Evolutionary conservation across 35 echinoderm and acorn worm genomes (phyloP).

Genomic region (Heliocidaris tuberculata): DNA sequence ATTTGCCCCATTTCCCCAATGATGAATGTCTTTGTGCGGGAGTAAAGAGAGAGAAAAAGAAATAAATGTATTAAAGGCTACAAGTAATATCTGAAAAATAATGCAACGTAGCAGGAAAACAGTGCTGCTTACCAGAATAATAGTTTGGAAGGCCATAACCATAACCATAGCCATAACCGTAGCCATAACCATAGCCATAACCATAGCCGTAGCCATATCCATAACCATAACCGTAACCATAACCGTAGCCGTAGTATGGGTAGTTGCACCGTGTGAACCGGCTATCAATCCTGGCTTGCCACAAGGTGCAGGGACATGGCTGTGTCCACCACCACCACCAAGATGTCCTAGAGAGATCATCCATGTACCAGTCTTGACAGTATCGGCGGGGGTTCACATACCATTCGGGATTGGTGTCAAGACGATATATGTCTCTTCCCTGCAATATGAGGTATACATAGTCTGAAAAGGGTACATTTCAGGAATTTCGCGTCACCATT

Average conservation of each 20-base stretch:
- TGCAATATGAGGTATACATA: not conserved
- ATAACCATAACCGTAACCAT: not conserved
- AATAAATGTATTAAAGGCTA: too few relatives aligned
- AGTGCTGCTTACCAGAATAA: not conserved
- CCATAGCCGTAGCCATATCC: not conserved
- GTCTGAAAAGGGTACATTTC: too few relatives aligned
- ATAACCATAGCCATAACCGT: too few relatives aligned
- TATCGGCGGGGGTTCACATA: not conserved
- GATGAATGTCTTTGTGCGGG: too few relatives aligned
- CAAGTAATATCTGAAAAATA: too few relatives aligned
- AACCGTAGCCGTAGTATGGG: not conserved
- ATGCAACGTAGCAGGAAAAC: not conserved
- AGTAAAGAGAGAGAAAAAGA: too few relatives aligned
- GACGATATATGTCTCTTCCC: slow-evolving; percentile 5
- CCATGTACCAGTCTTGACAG: not conserved
- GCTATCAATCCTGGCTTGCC: not conserved
- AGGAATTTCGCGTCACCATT: too few relatives aligned
- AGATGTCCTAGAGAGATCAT: not conserved
- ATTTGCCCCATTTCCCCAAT: too few relatives aligned
- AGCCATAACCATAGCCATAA: not conserved
- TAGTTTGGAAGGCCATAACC: not conserved
- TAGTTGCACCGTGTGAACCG: not conserved
- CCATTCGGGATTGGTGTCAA: not conserved
- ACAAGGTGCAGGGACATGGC: not conserved
- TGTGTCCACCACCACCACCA: not conserved